Conservation (phyloP, 2,888 invertebrate genomes). For the Trilocha varians region DNA sequence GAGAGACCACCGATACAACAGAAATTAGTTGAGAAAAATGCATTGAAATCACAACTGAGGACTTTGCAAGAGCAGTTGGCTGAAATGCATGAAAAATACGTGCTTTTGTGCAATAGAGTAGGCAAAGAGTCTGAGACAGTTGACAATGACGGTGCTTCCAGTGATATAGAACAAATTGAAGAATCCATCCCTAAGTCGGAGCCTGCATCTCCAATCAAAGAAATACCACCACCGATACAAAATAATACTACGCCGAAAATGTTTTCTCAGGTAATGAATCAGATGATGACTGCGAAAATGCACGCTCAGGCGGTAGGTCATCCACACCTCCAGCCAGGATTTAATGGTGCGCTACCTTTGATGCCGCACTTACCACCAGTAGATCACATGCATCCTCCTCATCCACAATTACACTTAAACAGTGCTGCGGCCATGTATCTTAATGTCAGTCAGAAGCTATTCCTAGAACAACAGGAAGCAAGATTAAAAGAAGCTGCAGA, state of each 20-base stretch:
- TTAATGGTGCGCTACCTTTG: slow-evolving; percentile 72
- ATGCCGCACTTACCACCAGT: slow-evolving; percentile 69
- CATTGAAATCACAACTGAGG: slow-evolving; percentile 87
- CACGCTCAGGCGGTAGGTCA: slow-evolving; percentile 71
- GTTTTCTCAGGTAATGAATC: slow-evolving; percentile 77
- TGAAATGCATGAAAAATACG: slow-evolving; percentile 93
- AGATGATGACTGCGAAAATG: slow-evolving; percentile 77
- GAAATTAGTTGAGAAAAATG: slow-evolving; percentile 89
- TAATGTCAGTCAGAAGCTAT: slow-evolving; percentile 83
- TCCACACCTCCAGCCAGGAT: slow-evolving; percentile 73
- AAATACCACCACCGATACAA: slow-evolving; percentile 61
- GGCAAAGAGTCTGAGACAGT: slow-evolving; percentile 84
- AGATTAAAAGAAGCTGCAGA: slow-evolving; percentile 80
- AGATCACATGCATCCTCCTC: slow-evolving; percentile 70
- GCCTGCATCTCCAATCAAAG: slow-evolving; percentile 71
- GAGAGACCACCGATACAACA: slow-evolving; percentile 85
- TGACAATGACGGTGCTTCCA: slow-evolving; percentile 81
- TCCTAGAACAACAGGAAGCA: slow-evolving; percentile 85
- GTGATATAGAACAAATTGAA: slow-evolving; percentile 77
- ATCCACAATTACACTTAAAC: slow-evolving; percentile 75
- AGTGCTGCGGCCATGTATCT: slow-evolving; percentile 83
- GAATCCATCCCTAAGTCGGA: slow-evolving; percentile 71
- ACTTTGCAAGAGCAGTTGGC: slow-evolving; percentile 92
- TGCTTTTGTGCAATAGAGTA: slow-evolving; percentile 88
- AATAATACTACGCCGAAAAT: slow-evolving; percentile 65